Conservation (phyloP, 2,888 invertebrate species). For the Criorhina ranunculi region DNA sequence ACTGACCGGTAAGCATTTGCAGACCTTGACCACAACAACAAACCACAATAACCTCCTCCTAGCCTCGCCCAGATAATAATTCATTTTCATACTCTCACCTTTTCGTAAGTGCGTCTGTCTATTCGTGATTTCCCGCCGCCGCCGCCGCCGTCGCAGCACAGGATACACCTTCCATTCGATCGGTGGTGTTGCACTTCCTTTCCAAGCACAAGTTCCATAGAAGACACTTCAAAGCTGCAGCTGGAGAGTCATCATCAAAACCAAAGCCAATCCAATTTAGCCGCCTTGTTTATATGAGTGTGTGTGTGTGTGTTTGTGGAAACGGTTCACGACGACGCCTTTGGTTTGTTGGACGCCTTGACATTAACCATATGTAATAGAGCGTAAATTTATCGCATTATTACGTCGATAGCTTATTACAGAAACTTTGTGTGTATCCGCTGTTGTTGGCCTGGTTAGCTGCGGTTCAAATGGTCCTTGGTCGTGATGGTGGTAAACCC, state of each 20-base stretch:
- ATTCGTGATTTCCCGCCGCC: conserved; percentile 51
- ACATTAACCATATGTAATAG: conserved; percentile 73
- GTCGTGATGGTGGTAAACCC: conserved; percentile 11
- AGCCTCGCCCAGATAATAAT: conserved; percentile 71
- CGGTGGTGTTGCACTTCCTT: conserved; percentile 21
- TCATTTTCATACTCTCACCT: conserved; percentile 76
- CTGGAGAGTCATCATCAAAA: neutral
- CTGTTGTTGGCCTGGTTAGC: conserved; percentile 50
- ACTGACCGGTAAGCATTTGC: neutral
- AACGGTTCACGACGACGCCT: no score
- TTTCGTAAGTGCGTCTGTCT: conserved; percentile 47
- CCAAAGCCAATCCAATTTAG: conserved; percentile 36
- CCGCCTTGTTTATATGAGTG: neutral
- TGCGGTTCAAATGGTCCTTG: neutral
- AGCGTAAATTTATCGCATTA: conserved; percentile 75
- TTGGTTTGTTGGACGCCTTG: conserved; percentile 61
- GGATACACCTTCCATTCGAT: conserved; percentile 43
- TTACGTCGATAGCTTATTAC: conserved; percentile 73
- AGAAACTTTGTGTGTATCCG: conserved; percentile 54
- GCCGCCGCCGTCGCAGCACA: no score
- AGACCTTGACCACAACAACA: conserved; percentile 61
- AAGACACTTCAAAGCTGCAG: conserved; percentile 3
- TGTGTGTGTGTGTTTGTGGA: conserved; percentile 14
- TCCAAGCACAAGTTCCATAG: neutral
- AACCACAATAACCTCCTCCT: conserved; percentile 48